Percentiles rank a stretch among this genome's conserved stretches.
phyloP scores from a whole-genome alignment of 2,113 vertebrate species.

The Cranoglanis bouderius region DNA sequence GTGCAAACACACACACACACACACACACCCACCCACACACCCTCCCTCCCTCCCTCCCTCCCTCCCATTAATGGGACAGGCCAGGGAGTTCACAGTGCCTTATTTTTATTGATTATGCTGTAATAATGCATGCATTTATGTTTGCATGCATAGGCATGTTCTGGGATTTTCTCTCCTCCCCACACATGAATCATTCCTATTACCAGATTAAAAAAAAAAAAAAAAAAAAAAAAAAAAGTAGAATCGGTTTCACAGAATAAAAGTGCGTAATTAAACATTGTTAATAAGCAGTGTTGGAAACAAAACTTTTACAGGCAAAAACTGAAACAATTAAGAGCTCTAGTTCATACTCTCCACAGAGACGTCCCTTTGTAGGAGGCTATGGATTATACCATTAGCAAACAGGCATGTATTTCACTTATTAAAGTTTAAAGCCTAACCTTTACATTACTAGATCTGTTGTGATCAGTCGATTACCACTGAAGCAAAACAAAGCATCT shows the following conservation, averaged over 20 bases:
- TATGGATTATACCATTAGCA: background rate
- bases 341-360: conserved; percentile 29
- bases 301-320: conserved; percentile 52
- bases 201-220: no score
- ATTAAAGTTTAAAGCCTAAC: background rate
- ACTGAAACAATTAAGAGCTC: conserved; percentile 49
- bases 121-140: background rate
- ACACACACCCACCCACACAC: background rate
- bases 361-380: background rate
- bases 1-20: background rate
- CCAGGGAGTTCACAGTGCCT: background rate
- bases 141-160: conserved; percentile 8
- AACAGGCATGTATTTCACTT: background rate
- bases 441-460: background rate
- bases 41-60: background rate
- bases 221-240: no score
- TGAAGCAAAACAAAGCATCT: background rate
- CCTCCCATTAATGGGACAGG: background rate
- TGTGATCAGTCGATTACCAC: background rate
- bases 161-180: background rate
- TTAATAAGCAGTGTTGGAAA: conserved; percentile 58
- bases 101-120: background rate
- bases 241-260: conserved; percentile 54
- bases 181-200: conserved; percentile 12
- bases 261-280: conserved; percentile 54